A percentile compares a stretch with the other conserved stretches of the same genome.
These are phyloP conservation scores for Aculops lycopersici DNA, from an alignment of 1,140 invertebrate species.

Conservation along the genomic window DNA sequence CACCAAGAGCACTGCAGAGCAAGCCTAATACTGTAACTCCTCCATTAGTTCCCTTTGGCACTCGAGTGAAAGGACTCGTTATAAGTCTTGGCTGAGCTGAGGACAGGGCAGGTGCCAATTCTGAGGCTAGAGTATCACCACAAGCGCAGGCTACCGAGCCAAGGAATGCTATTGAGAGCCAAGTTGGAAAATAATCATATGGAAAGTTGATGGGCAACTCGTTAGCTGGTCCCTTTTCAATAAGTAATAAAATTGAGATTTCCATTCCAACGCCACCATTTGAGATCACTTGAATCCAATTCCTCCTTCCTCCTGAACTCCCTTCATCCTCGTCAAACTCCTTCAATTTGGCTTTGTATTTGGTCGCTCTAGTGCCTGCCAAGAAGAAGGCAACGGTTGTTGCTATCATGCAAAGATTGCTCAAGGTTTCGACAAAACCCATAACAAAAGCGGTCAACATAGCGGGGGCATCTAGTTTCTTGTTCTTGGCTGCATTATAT, in stretches of 20 bases:
- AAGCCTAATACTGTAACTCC: constrained; percentile 36
- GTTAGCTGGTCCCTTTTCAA: constrained; percentile 35
- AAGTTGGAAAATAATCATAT: constrained; percentile 38
- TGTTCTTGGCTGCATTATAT: background rate
- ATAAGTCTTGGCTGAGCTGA: constrained; percentile 34
- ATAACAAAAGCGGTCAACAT: constrained; percentile 24
- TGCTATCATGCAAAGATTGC: constrained; percentile 37
- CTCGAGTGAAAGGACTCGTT: constrained; percentile 29
- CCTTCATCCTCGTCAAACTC: constrained; percentile 37
- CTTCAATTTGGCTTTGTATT: constrained; percentile 33
- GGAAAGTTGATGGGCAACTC: constrained; percentile 45
- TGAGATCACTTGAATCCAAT: constrained; percentile 63
- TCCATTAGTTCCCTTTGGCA: constrained; percentile 51
- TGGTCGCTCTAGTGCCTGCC: constrained; percentile 44
- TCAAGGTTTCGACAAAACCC: constrained; percentile 42
- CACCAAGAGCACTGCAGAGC: constrained; percentile 34
- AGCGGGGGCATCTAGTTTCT: background rate
- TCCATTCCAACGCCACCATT: constrained; percentile 53
- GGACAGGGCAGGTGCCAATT: constrained; percentile 42
- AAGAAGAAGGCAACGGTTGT: constrained; percentile 43
- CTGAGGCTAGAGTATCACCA: constrained; percentile 69
- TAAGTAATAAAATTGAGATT: constrained; percentile 37
- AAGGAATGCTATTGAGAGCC: constrained; percentile 38
- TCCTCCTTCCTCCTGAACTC: constrained; percentile 51
- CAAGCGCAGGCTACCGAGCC: constrained; percentile 43